Conservation (phyloP, 1,140 invertebrate species). For the Orius insidiosus region DNA sequence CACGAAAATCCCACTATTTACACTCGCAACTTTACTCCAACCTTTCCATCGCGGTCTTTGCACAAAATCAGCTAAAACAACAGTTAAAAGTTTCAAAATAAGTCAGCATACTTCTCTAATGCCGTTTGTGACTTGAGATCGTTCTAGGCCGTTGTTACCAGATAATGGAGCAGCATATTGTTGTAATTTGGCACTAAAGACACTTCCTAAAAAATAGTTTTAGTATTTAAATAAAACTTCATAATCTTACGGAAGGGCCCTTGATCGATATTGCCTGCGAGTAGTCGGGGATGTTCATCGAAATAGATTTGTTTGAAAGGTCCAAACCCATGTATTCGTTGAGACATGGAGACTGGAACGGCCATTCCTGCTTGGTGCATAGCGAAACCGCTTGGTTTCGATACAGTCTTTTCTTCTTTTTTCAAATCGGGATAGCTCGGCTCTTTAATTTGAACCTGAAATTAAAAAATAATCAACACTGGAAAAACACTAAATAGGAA, state of each 20-base stretch:
- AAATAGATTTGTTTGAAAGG: conserved; percentile 48
- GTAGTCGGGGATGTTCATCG: conserved; percentile 55
- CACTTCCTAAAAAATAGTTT: conserved; percentile 14
- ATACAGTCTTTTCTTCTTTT: no score
- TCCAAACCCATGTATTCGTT: conserved; percentile 74
- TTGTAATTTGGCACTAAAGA: conserved; percentile 19
- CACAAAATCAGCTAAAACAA: conserved; percentile 45
- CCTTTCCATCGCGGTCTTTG: conserved; percentile 68
- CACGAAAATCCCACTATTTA: conserved; percentile 82
- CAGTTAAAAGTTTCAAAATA: neutral
- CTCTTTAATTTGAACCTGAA: conserved; percentile 12
- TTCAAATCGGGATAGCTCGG: conserved; percentile 5
- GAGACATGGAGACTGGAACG: conserved; percentile 41
- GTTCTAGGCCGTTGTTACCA: conserved; percentile 45
- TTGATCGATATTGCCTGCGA: neutral
- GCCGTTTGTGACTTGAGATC: conserved; percentile 65
- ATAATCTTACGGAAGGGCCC: no score
- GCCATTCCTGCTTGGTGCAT: conserved; percentile 13
- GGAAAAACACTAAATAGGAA: neutral
- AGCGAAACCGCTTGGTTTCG: conserved; percentile 9
- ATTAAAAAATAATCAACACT: conserved; percentile 12
- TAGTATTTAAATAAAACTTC: no score
- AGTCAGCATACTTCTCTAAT: conserved; percentile 43
- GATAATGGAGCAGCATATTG: conserved; percentile 62
- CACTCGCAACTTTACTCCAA: conserved; percentile 60